Conservation (phyloP, 2,113 vertebrate species). For the Callorhinus ursinus region DNA sequence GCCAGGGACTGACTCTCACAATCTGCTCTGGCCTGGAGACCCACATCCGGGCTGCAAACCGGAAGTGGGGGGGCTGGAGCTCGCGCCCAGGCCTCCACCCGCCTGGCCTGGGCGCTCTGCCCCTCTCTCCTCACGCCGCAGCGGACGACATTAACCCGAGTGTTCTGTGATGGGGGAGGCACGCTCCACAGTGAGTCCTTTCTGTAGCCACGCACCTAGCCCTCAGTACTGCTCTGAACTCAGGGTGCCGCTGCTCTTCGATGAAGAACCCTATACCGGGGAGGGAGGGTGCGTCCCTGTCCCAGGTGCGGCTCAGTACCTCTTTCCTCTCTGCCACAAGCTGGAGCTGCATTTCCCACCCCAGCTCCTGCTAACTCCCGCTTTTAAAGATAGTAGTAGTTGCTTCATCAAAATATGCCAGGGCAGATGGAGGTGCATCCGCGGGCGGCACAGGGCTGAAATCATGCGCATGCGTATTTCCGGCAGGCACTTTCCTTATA, state of each 20-base stretch:
- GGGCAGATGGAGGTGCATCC: rapidly evolving
- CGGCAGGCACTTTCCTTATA: not conserved
- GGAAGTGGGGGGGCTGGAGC: not conserved
- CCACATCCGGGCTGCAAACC: not conserved
- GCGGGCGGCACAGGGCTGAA: rapidly evolving
- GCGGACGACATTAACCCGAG: too few species aligned
- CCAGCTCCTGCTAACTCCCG: too few species aligned
- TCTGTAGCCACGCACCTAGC: not conserved
- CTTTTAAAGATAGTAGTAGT: not conserved
- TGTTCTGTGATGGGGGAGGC: not conserved
- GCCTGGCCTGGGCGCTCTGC: rapidly evolving
- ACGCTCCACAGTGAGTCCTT: not conserved
- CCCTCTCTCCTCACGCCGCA: not conserved
- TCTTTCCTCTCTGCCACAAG: not conserved
- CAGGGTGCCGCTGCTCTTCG: not conserved
- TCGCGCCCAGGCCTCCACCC: rapidly evolving
- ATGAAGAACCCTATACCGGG: rapidly evolving
- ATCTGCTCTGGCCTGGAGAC: not conserved
- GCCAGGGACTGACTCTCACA: not conserved
- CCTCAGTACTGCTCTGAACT: not conserved
- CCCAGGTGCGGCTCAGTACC: rapidly evolving
- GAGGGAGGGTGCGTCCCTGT: rapidly evolving
- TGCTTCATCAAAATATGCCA: not conserved
- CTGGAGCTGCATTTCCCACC: not conserved
- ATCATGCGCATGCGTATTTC: not conserved